Conservation (phyloP, 2,797 vertebrate genomes). For the Sebastes iracundus region DNA sequence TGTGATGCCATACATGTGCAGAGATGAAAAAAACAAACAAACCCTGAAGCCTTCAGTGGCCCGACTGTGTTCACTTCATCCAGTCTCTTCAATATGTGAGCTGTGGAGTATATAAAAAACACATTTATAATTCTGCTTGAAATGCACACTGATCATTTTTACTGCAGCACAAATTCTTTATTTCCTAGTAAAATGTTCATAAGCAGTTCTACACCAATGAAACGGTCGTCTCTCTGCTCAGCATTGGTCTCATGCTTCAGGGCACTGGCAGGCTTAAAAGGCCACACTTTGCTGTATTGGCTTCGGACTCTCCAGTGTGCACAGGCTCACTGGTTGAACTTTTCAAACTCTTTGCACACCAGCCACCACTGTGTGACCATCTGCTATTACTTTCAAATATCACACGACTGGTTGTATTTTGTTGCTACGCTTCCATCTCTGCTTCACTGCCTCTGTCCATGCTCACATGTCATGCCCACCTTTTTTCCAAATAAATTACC, state of each 20-base stretch:
- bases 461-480: neutral
- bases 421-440: neutral
- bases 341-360: neutral
- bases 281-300: neutral
- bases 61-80: neutral
- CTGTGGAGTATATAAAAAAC: neutral
- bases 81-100: neutral
- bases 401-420: neutral
- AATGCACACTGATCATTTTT: neutral
- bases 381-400: slow-evolving; percentile 31
- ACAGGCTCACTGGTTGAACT: neutral
- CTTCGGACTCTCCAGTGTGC: neutral
- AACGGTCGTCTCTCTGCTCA: neutral
- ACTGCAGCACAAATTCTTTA: neutral
- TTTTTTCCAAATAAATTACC: neutral
- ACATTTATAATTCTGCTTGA: neutral
- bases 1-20: neutral
- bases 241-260: neutral
- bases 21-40: neutral
- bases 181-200: slow-evolving; percentile 2
- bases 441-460: neutral
- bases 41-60: neutral
- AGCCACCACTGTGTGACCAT: neutral
- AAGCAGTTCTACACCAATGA: neutral
- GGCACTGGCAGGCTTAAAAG: slow-evolving; percentile 8